Base-by-base conservation (phyloP, 2,113 vertebrate genomes). In the Diadophis punctatus region DNA sequence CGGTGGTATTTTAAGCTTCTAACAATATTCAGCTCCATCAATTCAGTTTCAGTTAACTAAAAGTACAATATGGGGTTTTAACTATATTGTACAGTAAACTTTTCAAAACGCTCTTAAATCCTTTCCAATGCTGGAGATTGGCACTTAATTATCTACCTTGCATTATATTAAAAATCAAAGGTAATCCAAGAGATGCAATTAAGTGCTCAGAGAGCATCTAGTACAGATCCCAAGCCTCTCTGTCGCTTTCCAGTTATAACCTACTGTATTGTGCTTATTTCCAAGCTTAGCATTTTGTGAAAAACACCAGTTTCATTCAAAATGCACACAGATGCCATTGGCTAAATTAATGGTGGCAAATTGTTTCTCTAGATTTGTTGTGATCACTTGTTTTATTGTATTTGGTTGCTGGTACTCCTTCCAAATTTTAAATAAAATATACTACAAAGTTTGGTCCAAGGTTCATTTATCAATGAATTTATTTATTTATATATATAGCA, bases 41-140 rank as follows among this genome's bases (percentile, higher is more conserved):
- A 74, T 0, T 14, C 1, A 51, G 60, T 22, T 27, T 63, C 0
- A 39, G 48, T 51, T 56, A 20, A 0, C 0, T 0, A 49, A 49
- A 30, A 52, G 6, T 52, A 80, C 74, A 80, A 39, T 80, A 20
- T 80, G n/a, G n/a, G 68, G 0, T 39, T 80, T 80, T 80, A 39
- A 80, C 34, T 39, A 80, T 22, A 74, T 74, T 74, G n/a, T 20
- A 74, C 16, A 39, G n/a, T 74, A 80, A 80, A 80, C 74, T 80
- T 43, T 39, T 80, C 18, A 92, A 92, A 55, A 14, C 4, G 12
- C 14, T 27, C 46, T 39, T 63, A 87, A 87, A 8, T 18, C 16
- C 39, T 80, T 20, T 20, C n/a, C 51, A 92, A 84, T 80, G 34
- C 51, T 55, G 14, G 27, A 88, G 16, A n/a, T n/a, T 3, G 34